Conservation (phyloP, 2,113 vertebrate genomes). For the Anolis carolinensis region DNA sequence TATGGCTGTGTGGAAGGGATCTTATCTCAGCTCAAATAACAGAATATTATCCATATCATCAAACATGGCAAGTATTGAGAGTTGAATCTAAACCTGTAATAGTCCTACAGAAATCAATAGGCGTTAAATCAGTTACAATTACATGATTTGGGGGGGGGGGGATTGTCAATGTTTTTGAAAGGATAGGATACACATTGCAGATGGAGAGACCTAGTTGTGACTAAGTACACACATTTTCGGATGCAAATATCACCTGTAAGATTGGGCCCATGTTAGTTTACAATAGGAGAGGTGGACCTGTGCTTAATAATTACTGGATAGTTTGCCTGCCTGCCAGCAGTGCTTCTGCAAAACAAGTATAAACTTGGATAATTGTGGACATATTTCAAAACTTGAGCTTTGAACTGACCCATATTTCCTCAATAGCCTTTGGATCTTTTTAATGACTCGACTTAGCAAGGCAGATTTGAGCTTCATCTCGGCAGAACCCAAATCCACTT, state of each 20-base stretch:
- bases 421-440: conserved; percentile 44
- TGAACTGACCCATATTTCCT: conserved; percentile 46
- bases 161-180: neutral
- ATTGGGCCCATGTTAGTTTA: neutral
- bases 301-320: neutral
- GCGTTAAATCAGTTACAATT: neutral
- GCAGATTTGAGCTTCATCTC: conserved; percentile 68
- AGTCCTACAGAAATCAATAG: neutral
- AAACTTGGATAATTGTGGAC: conserved; percentile 5
- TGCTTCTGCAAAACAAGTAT: neutral
- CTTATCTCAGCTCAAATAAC: neutral
- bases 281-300: neutral
- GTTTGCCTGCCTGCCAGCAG: neutral
- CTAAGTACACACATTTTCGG: neutral
- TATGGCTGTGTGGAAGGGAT: neutral
- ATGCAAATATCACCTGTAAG: neutral
- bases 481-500: conserved; percentile 66
- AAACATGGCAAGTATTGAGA: neutral
- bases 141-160: neutral
- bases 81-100: neutral
- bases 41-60: neutral
- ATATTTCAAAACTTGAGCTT: conserved; percentile 47
- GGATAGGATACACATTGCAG: neutral
- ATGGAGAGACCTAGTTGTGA: neutral
- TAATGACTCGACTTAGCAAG: conserved; percentile 65